Conservation (phyloP, 2,797 vertebrate genomes). For the Telmatherina bonti region DNA sequence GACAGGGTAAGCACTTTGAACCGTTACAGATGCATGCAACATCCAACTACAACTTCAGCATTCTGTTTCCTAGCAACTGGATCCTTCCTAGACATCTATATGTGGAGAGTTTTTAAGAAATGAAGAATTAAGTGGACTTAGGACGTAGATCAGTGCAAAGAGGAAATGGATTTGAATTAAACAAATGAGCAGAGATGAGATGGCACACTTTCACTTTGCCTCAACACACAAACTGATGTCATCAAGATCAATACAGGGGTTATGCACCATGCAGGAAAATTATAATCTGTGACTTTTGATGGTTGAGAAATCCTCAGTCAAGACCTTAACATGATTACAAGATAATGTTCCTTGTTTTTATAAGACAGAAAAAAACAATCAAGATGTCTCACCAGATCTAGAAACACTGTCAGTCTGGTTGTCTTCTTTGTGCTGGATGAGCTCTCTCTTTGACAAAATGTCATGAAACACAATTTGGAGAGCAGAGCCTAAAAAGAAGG, state of each 20-base stretch:
- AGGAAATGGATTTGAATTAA: constrained; percentile 20
- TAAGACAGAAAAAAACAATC: neutral
- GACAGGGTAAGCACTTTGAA: constrained; percentile 69
- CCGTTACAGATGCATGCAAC: constrained; percentile 62
- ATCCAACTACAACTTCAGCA: constrained; percentile 71
- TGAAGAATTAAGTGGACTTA: constrained; percentile 37
- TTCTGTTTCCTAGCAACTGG: constrained; percentile 84
- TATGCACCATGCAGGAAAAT: neutral
- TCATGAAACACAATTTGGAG: constrained; percentile 39
- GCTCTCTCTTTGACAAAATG: constrained; percentile 68
- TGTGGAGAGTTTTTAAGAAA: constrained; percentile 67
- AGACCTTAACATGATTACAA: neutral
- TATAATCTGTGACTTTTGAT: neutral
- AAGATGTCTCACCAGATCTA: constrained; percentile 70
- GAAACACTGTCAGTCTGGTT: constrained; percentile 70
- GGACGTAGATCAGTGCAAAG: constrained; percentile 12
- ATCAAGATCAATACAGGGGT: neutral
- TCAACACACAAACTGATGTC: neutral
- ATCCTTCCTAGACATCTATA: constrained; percentile 69
- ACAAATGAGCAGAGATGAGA: constrained; percentile 10
- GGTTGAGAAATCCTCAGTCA: no score
- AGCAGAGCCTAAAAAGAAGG: constrained; percentile 32
- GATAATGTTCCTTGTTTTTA: neutral
- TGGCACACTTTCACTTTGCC: neutral
- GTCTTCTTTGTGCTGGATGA: constrained; percentile 56